phyloP scores from a whole-genome alignment of 2,888 invertebrate genomes.

The Ectemnius lituratus region DNA sequence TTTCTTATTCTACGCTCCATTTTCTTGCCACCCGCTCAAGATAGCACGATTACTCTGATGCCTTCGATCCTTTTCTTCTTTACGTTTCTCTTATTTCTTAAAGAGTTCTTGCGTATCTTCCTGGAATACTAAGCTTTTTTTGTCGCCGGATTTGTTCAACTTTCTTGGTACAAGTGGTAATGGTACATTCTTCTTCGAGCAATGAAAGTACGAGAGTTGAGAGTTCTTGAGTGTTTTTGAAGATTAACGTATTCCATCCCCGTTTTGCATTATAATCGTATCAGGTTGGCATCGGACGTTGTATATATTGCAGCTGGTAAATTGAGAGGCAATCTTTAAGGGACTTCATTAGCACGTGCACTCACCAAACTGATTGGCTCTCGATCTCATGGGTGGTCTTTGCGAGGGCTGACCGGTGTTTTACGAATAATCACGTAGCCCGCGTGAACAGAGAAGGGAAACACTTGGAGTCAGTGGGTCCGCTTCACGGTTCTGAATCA shows the following conservation, averaged over 20 bases:
- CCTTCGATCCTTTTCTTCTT: slow-evolving; percentile 17
- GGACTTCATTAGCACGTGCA: not conserved
- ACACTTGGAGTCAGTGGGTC: not conserved
- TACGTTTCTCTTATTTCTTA: not conserved
- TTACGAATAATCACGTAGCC: slow-evolving; percentile 33
- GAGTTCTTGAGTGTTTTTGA: too few species aligned
- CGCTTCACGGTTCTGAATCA: slow-evolving; percentile 51
- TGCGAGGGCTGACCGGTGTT: slow-evolving; percentile 12
- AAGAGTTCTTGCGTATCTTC: not conserved
- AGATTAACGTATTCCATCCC: too few species aligned
- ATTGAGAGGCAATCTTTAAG: not conserved
- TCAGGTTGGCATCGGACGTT: too few species aligned
- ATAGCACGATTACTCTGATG: slow-evolving; percentile 30
- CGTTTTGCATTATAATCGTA: too few species aligned
- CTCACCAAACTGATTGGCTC: slow-evolving; percentile 23
- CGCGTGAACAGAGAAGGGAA: slow-evolving; percentile 11
- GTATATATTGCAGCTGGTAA: not conserved
- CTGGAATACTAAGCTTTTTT: not conserved
- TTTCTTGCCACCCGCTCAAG: slow-evolving; percentile 33
- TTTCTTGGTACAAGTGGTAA: too few species aligned
- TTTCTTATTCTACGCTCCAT: slow-evolving; percentile 37
- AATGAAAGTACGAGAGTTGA: too few species aligned
- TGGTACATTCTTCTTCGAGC: too few species aligned
- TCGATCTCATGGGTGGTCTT: slow-evolving; percentile 40
- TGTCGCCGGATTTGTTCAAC: too few species aligned